Base-by-base conservation (phyloP, 2,113 vertebrate genomes). In the Nematolebias whitei region DNA sequence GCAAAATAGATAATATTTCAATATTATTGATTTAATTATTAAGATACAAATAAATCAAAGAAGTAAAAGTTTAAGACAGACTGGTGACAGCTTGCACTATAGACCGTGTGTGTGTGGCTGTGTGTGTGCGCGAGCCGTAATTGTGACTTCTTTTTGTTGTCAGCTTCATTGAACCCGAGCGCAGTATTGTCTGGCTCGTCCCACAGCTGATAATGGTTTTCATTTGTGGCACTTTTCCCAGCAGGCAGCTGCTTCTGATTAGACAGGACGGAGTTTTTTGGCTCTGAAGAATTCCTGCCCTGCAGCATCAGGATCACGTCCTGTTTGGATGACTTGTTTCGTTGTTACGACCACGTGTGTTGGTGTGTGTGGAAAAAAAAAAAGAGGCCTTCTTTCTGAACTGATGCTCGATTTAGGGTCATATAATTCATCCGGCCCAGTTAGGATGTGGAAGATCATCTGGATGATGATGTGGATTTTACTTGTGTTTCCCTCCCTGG, bases 131-230 rank as follows among this genome's bases (percentile, higher is more conserved):
- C 65, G 59, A 35, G 13, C 32, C 12, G 49, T 67, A 54, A 80
- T 74, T 79, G 63, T 59, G 61, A 83, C 78, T 84, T 70, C 43
- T 53, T 76, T 76, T 70, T 59, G 64, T 79, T 87, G 85, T 79
- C 71, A 63, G 65, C 70, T 71, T 62, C 63, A 58, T 49, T 82
- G 78, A 75, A 75, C 50, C 51, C 0, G 71, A 80, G 64, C 62
- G 64, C 69, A 71, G 69, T 53, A 16, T 59, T 51, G 82, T 86
- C 83, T 79, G 78, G 66, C 57, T 75, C 61, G 78, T 89, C 88
- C 86, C 73, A 56, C 86, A 89, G 79, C 88, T 86, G 84, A 89
- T 90, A 89, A 90, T 88, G 83, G 84, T 90, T 90, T 90, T 88
- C 84, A 78, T 85, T 85, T 74, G 70, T 22, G 40, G 70, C 76